Percentiles rank a stretch among this genome's conserved stretches.
Conservation (phyloP, 1,140 invertebrate genomes). For the Diploscapter pachys region DNA sequence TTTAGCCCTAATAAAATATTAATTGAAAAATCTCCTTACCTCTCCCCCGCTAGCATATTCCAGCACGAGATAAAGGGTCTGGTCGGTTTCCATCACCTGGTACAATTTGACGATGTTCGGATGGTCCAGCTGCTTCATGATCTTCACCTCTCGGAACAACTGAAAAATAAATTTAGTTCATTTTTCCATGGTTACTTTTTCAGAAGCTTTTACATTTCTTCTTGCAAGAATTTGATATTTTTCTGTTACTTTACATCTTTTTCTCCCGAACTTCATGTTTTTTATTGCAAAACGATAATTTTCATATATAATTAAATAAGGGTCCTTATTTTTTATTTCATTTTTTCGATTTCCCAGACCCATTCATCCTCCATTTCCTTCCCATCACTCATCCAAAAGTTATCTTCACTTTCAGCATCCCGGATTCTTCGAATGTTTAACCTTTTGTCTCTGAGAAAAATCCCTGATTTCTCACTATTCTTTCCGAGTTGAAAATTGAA, state of each 20-base stretch:
- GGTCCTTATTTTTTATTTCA: too few species aligned
- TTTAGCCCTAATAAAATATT: neutral
- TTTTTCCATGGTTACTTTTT: neutral
- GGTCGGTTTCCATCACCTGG: conserved; percentile 99
- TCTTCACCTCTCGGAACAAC: conserved; percentile 87
- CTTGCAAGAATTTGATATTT: neutral
- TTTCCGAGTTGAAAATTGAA: too few species aligned
- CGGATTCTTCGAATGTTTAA: too few species aligned
- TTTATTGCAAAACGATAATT: neutral
- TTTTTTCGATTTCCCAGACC: too few species aligned
- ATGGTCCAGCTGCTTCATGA: conserved; percentile 99
- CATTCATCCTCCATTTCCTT: too few species aligned
- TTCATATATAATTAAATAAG: too few species aligned
- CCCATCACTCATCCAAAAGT: too few species aligned
- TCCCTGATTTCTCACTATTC: too few species aligned
- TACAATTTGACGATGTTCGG: conserved; percentile 99
- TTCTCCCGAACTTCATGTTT: neutral
- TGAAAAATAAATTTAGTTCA: conserved; percentile 44
- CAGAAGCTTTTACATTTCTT: neutral
- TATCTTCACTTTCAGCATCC: too few species aligned
- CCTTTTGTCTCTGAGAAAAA: too few species aligned
- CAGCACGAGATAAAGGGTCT: conserved; percentile 98
- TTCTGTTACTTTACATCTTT: neutral
- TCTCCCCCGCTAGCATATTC: conserved; percentile 90
- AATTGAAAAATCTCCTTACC: conserved; percentile 57